Conservation (phyloP, 1,140 invertebrate species). For the Reticulitermes speratus region DNA sequence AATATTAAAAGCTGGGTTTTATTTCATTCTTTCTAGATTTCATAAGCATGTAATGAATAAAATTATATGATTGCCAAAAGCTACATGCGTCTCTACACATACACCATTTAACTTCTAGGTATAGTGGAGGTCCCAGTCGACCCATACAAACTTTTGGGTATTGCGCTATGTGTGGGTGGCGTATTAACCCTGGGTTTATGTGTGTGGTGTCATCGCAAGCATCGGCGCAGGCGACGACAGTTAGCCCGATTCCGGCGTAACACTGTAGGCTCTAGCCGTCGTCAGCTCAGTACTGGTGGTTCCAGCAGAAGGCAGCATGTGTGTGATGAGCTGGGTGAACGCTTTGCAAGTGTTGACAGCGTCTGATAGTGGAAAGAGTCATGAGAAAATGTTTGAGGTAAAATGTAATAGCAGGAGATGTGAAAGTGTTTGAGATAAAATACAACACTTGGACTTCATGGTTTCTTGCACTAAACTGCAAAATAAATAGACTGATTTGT, state of each 20-base stretch:
- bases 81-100: too few species aligned
- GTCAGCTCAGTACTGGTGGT: constrained; percentile 45
- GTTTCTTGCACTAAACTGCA: neutral
- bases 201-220: constrained; percentile 43
- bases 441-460: neutral
- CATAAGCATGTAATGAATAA: too few species aligned
- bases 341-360: constrained; percentile 55
- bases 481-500: constrained; percentile 2
- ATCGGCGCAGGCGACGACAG: constrained; percentile 45
- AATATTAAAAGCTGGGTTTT: neutral
- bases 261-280: constrained; percentile 38
- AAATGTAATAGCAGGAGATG: neutral
- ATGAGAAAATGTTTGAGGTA: neutral
- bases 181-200: constrained; percentile 39
- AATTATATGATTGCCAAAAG: too few species aligned
- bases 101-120: constrained; percentile 33
- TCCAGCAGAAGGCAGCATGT: constrained; percentile 48
- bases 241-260: constrained; percentile 38
- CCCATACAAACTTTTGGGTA: constrained; percentile 39
- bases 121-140: constrained; percentile 36
- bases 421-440: neutral
- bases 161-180: constrained; percentile 37
- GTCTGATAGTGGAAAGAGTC: constrained; percentile 47
- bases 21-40: neutral
- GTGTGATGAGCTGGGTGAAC: constrained; percentile 54